A percentile compares a stretch with the other conserved stretches of the same genome.
Evolutionary conservation across 2,888 invertebrate species (phyloP).

Genomic region (Scaptomyza polygonia): DNA sequence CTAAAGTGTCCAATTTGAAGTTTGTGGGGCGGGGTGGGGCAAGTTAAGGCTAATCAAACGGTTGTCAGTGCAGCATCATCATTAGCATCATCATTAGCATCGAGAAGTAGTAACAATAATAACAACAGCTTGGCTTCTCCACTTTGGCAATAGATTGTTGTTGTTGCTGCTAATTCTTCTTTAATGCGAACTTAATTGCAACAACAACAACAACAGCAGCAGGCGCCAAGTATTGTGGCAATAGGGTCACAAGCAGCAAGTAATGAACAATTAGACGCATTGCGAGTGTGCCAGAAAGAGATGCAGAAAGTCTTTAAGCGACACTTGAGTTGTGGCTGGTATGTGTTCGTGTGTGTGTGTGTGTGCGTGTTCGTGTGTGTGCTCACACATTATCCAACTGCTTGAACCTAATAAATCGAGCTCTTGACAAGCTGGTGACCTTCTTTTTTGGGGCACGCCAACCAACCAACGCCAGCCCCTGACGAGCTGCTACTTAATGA

Average conservation of each 20-base stretch:
- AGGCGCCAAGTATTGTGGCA: slow-evolving; percentile 4
- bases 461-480: slow-evolving; percentile 19
- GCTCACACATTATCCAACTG: slow-evolving; percentile 50
- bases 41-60: slow-evolving; percentile 48
- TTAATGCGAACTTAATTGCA: slow-evolving; percentile 74
- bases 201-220: slow-evolving; percentile 33
- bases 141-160: slow-evolving; percentile 1
- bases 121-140: not conserved
- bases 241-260: slow-evolving; percentile 1
- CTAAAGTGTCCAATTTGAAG: slow-evolving; percentile 22
- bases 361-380: slow-evolving; percentile 5
- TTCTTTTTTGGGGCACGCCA: slow-evolving; percentile 56
- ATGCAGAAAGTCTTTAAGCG: not conserved
- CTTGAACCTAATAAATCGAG: slow-evolving; percentile 79
- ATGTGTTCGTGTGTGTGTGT: slow-evolving; percentile 22
- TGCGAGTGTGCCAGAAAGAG: slow-evolving; percentile 4
- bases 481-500: slow-evolving; percentile 26
- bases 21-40: too few relatives aligned
- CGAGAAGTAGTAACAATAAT: slow-evolving; percentile 3
- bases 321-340: slow-evolving; percentile 48
- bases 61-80: slow-evolving; percentile 27
- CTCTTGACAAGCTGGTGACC: slow-evolving; percentile 67
- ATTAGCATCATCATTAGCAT: not conserved
- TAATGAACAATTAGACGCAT: slow-evolving; percentile 2
- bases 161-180: slow-evolving; percentile 63